Conservation (phyloP, 2,888 invertebrate species). For the Myopa testacea region DNA sequence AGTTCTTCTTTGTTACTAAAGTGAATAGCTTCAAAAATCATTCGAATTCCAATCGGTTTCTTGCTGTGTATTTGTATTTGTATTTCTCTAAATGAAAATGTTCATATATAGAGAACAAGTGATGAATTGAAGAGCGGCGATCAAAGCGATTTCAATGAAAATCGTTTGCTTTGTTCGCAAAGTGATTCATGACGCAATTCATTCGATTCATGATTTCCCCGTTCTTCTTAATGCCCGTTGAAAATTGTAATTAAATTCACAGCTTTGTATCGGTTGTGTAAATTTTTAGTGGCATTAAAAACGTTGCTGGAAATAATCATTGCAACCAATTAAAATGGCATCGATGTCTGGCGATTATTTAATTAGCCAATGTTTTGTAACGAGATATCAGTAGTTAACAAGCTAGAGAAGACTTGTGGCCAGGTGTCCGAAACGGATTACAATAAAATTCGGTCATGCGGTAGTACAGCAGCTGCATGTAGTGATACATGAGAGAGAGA, state of each 20-base stretch:
- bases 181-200: not conserved
- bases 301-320: not conserved
- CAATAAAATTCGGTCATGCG: not conserved
- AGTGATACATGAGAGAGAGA: too few species aligned
- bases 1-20: too few species aligned
- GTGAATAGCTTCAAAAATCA: too few species aligned
- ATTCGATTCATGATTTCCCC: not conserved
- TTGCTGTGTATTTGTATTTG: too few species aligned
- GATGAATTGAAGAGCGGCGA: not conserved
- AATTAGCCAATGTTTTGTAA: not conserved
- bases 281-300: not conserved
- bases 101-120: too few species aligned
- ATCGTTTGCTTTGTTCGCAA: not conserved
- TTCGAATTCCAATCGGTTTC: too few species aligned
- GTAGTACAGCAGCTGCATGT: not conserved
- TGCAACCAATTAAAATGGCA: not conserved
- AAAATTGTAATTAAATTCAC: not conserved
- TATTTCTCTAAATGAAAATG: too few species aligned
- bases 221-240: too few species aligned
- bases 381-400: not conserved
- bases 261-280: not conserved
- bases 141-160: constrained; percentile 13
- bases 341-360: not conserved
- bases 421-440: constrained; percentile 1
- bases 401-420: too few species aligned